Conservation (phyloP, 2,888 invertebrate species). For the Drosophila villosipedis region DNA sequence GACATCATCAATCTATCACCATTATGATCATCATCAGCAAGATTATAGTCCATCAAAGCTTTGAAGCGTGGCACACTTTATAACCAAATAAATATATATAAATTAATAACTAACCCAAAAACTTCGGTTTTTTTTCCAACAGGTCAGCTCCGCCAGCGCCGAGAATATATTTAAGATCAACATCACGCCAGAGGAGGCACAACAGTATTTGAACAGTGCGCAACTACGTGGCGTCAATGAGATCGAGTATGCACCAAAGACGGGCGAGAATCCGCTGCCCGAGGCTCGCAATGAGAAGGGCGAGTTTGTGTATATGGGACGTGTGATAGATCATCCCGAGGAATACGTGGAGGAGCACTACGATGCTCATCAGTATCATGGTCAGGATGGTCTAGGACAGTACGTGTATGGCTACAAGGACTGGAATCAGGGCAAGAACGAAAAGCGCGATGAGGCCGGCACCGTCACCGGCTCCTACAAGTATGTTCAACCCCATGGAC, state of each 20-base stretch:
- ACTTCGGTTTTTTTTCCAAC: slow-evolving; percentile 1
- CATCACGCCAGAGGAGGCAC: slow-evolving; percentile 86
- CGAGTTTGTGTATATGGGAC: slow-evolving; percentile 85
- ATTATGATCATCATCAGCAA: slow-evolving; percentile 38
- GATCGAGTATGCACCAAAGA: slow-evolving; percentile 86
- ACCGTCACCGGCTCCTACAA: slow-evolving; percentile 90
- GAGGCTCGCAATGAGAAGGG: slow-evolving; percentile 83
- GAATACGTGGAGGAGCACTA: slow-evolving; percentile 90
- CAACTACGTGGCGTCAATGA: slow-evolving; percentile 85
- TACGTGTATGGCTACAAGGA: slow-evolving; percentile 91
- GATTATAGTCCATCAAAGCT: slow-evolving; percentile 14
- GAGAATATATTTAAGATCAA: slow-evolving; percentile 86
- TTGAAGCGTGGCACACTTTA: slow-evolving; percentile 45
- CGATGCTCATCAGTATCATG: slow-evolving; percentile 90
- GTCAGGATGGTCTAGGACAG: slow-evolving; percentile 90
- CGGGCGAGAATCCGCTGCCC: slow-evolving; percentile 86
- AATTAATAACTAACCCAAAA: slow-evolving; percentile 20
- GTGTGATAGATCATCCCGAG: slow-evolving; percentile 88
- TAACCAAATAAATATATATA: not conserved
- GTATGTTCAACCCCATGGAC: slow-evolving; percentile 87
- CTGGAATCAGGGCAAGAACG: slow-evolving; percentile 90
- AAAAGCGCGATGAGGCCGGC: slow-evolving; percentile 89
- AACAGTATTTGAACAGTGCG: slow-evolving; percentile 83
- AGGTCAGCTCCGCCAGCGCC: slow-evolving; percentile 70
- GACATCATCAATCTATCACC: slow-evolving; percentile 65